phyloP scores from a whole-genome alignment of 2,113 vertebrate genomes.

The Oceanodroma tethys region DNA sequence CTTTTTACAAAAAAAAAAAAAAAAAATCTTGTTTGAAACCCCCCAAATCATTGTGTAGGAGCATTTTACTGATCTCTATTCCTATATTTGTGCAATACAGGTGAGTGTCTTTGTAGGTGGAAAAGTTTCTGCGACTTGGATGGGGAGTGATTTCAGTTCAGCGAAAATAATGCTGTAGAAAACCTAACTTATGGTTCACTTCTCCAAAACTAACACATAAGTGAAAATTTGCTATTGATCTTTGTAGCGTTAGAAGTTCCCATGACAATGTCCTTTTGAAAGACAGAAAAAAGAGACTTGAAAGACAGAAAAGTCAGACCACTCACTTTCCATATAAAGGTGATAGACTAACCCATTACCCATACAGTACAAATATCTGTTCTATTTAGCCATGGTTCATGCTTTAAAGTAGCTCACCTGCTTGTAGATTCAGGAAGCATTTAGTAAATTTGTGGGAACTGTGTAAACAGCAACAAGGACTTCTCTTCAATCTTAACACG shows the following conservation, averaged over 20 bases:
- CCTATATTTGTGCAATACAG: background rate
- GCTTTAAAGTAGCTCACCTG: background rate
- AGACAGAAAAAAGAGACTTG: background rate
- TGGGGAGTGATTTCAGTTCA: background rate
- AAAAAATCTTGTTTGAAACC: background rate
- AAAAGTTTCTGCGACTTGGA: background rate
- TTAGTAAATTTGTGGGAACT: background rate
- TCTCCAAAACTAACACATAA: background rate
- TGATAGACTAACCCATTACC: background rate
- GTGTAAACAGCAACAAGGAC: background rate
- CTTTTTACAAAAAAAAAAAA: background rate
- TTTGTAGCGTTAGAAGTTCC: background rate
- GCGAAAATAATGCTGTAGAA: background rate
- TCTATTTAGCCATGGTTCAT: background rate
- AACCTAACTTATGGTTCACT: background rate
- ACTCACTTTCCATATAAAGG: background rate
- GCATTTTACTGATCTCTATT: background rate
- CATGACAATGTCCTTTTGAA: background rate
- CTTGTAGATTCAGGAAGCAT: background rate
- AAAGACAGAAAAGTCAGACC: background rate
- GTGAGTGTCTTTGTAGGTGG: background rate
- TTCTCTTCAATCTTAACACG: background rate
- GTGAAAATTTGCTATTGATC: background rate
- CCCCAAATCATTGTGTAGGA: background rate
- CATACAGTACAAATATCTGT: background rate